Evolutionary conservation across 2,888 invertebrate genomes (phyloP), one percentile per base, ranked within the genome.

Genomic region (Glaucopsyche alexis): DNA sequence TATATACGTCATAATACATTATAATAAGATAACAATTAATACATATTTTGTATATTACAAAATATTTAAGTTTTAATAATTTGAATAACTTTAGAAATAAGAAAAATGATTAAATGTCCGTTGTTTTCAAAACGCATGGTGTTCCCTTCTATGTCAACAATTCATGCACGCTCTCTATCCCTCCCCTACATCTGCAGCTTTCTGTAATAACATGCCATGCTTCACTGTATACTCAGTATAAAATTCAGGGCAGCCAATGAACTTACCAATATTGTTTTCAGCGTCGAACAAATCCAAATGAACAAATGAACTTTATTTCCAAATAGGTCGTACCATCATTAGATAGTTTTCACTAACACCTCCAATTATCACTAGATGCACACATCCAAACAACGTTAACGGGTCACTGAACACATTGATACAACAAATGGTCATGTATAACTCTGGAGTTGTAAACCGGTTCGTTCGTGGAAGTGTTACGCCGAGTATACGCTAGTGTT

Each of bases 361-460:
- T 76, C 75, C 77, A 79, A 80, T 74, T 77, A 72, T 73, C 77
- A 78, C 78, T 77, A 60, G 78, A 78, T 81, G 81, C 80, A 82
- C 80, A 83, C 83, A 80, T 80, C 78, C 78, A 81, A 79, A 79
- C 80, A 79, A 81, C 80, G 78, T 81, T 83, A 81, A 82, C 77
- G 80, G 80, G 80, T 81, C 84, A 85, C 84, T 79, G 79, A 84
- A 81, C 87, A 87, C 85, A 81, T 85, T 82, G 80, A 81, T 84
- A 85, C 82, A 85, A 85, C 87, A 84, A 77, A 85, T 82, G 81
- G 79, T 77, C 78, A 79, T 78, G 80, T 82, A 82, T 81, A 81
- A 83, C 87, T 87, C 85, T 83, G 83, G 82, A 83, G 82, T 83
- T 80, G 84, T 79, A 88, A 69, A 92, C 91, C 91, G 91, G 91